Evolutionary conservation across 1,140 invertebrate species (phyloP).

Genomic region (Plodia interpunctella): DNA sequence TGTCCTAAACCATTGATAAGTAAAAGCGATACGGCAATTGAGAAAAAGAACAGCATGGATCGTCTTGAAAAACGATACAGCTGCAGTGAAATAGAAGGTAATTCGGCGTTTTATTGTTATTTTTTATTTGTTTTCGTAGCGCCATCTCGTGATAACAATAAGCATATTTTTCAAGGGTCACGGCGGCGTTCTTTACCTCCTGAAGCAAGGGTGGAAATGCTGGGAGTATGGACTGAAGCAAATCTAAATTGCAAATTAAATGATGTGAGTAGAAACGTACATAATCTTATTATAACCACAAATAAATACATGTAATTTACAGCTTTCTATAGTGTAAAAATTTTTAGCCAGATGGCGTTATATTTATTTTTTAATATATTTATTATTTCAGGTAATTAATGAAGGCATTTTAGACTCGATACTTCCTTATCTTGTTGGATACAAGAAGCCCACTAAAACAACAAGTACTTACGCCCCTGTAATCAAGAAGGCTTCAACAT

Average conservation of each 20-base stretch:
- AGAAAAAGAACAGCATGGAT: slow-evolving; percentile 37
- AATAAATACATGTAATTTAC: no score
- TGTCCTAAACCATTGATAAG: slow-evolving; percentile 48
- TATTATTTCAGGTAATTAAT: slow-evolving; percentile 81
- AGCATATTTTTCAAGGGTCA: slow-evolving; percentile 30
- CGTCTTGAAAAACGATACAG: slow-evolving; percentile 49
- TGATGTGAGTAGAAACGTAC: slow-evolving; percentile 41
- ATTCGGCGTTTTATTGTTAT: background rate
- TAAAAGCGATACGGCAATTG: slow-evolving; percentile 57
- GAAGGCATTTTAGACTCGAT: slow-evolving; percentile 89
- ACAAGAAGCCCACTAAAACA: slow-evolving; percentile 69
- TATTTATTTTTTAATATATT: slow-evolving; percentile 13
- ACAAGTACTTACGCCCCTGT: slow-evolving; percentile 74
- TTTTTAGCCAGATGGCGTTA: slow-evolving; percentile 25
- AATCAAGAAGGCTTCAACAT: slow-evolving; percentile 73
- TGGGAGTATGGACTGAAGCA: slow-evolving; percentile 68
- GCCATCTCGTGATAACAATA: slow-evolving; percentile 20
- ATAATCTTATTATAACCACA: no score
- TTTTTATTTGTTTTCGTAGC: background rate
- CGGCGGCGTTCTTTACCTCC: slow-evolving; percentile 36
- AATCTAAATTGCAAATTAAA: slow-evolving; percentile 71
- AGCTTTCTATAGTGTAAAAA: background rate
- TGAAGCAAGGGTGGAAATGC: slow-evolving; percentile 63
- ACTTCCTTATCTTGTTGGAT: slow-evolving; percentile 81
- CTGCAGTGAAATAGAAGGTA: slow-evolving; percentile 65